Conservation (phyloP, 2,888 invertebrate species). For the Monoplex corrugatus region DNA sequence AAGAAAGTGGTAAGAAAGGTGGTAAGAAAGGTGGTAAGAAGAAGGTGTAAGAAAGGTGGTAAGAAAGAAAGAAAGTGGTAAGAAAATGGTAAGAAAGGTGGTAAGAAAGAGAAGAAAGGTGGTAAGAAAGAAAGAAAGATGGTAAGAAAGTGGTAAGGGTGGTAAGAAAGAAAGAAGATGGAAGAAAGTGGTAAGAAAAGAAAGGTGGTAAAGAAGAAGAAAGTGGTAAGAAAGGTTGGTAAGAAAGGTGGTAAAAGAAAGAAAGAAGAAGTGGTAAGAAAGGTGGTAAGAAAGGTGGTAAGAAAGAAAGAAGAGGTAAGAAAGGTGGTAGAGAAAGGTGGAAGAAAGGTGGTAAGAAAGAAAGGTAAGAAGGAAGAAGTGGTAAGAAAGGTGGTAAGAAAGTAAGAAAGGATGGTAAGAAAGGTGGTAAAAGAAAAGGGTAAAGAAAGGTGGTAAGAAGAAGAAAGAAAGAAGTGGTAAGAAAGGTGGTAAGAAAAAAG, state of each 20-base stretch:
- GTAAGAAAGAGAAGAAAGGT: background rate
- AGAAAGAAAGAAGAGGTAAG: background rate
- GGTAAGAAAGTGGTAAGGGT: background rate
- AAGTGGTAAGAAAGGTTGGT: too few species aligned
- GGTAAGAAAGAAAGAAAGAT: background rate
- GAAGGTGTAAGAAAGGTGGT: background rate
- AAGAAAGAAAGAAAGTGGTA: too few species aligned
- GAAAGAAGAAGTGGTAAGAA: background rate
- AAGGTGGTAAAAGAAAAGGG: background rate
- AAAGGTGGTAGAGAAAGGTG: background rate
- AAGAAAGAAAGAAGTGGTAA: background rate
- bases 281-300: background rate
- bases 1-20: too few species aligned
- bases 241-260: too few species aligned
- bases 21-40: background rate
- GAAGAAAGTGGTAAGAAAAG: too few species aligned
- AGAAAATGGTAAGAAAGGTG: conserved; percentile 21
- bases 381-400: background rate
- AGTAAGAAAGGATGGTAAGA: background rate
- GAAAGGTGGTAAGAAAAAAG: background rate
- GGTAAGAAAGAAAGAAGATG: too few species aligned
- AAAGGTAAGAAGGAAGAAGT: background rate
- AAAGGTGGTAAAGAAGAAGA: background rate
- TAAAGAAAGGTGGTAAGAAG: background rate
- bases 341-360: background rate